Conservation (phyloP, 64 coral and sea anemone genomes). For the Pachyseris speciosa region DNA sequence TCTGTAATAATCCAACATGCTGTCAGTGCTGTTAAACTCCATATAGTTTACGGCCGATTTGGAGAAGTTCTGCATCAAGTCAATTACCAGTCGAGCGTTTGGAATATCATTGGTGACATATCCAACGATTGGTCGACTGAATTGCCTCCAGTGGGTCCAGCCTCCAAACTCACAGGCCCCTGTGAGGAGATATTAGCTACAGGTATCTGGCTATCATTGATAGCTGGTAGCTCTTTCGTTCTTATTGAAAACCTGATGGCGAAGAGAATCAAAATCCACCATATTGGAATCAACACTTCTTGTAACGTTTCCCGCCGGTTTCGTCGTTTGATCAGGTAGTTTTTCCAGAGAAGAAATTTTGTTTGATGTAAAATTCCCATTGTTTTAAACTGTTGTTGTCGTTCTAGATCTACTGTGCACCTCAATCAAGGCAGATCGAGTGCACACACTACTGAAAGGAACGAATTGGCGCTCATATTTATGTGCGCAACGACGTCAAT, state of each 20-base stretch:
- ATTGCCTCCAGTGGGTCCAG: neutral
- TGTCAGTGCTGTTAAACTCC: constrained; percentile 65
- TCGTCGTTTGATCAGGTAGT: constrained; percentile 77
- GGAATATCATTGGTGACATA: constrained; percentile 65
- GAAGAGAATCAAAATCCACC: constrained; percentile 70
- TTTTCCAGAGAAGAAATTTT: constrained; percentile 74
- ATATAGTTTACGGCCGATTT: constrained; percentile 9
- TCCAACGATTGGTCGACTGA: constrained; percentile 31
- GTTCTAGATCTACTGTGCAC: too few relatives aligned
- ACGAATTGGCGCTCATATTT: too few relatives aligned
- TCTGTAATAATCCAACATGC: constrained; percentile 72
- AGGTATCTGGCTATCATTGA: constrained; percentile 59
- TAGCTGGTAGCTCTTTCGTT: constrained; percentile 29
- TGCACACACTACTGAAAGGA: too few relatives aligned
- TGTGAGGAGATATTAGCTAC: constrained; percentile 12
- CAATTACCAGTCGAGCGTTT: constrained; percentile 36
- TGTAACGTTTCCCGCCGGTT: constrained; percentile 81
- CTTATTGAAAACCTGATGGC: constrained; percentile 21
- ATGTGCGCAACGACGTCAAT: too few relatives aligned
- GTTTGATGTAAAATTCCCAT: constrained; percentile 85
- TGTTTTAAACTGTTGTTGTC: too few relatives aligned
- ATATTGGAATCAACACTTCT: constrained; percentile 86
- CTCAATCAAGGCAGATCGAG: too few relatives aligned
- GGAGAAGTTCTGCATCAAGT: constrained; percentile 31
- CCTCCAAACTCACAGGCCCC: neutral